phyloP scores from a whole-genome alignment of 2,888 invertebrate genomes.

The Limenitis camilla region DNA sequence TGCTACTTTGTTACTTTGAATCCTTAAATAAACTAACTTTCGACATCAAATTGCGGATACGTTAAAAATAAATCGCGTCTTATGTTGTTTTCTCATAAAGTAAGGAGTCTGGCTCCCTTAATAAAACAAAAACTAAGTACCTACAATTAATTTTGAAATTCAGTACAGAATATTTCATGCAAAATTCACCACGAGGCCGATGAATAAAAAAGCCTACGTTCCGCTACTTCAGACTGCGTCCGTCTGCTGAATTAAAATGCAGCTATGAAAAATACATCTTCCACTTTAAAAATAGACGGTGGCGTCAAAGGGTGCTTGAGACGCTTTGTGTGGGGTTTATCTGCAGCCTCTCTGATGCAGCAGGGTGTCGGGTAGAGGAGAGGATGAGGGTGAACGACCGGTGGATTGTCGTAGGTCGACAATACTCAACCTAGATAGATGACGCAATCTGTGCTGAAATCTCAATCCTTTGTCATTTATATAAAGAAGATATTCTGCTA shows the following conservation, averaged over 20 bases:
- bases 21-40: conserved; percentile 11
- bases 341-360: conserved; percentile 41
- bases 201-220: conserved; percentile 12
- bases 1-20: conserved; percentile 19
- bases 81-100: too few relatives aligned
- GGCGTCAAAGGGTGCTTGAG: conserved; percentile 42
- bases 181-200: conserved; percentile 5
- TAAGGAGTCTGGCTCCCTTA: neutral
- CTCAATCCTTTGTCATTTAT: too few relatives aligned
- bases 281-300: conserved; percentile 55
- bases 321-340: conserved; percentile 54
- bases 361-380: conserved; percentile 29
- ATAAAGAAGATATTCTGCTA: too few relatives aligned
- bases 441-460: conserved; percentile 11
- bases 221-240: conserved; percentile 18
- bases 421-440: conserved; percentile 22
- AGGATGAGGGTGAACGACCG: conserved; percentile 37
- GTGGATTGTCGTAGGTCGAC: conserved; percentile 35
- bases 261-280: conserved; percentile 42
- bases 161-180: conserved; percentile 8
- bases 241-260: conserved; percentile 32
- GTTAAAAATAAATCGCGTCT: too few relatives aligned
- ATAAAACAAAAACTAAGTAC: neutral
- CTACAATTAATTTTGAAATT: conserved; percentile 1
- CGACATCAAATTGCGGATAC: neutral